Conservation (phyloP, 23 tunicate species). For the Botrylloides violaceus region DNA sequence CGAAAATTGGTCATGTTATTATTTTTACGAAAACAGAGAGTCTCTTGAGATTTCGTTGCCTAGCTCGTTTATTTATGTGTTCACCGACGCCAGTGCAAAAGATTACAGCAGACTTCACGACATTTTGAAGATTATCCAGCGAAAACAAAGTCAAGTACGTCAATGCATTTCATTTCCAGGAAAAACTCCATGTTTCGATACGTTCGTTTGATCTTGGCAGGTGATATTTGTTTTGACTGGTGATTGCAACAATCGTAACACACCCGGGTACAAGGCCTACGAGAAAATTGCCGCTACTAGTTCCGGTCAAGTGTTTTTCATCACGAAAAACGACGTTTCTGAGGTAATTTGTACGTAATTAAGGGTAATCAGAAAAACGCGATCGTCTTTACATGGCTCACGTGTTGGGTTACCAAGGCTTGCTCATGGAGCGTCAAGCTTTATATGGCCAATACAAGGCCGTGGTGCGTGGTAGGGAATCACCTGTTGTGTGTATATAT, state of each 20-base stretch:
- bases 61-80: slow-evolving; percentile 95
- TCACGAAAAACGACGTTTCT: slow-evolving; percentile 84
- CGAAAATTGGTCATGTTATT: too few species aligned
- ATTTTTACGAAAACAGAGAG: too few species aligned
- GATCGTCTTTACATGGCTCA: too few species aligned
- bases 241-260: slow-evolving; percentile 87
- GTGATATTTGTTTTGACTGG: slow-evolving; percentile 98
- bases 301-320: slow-evolving; percentile 93
- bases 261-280: slow-evolving; percentile 91
- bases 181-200: too few species aligned
- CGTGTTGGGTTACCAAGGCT: too few species aligned
- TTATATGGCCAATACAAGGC: too few species aligned
- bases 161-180: too few species aligned
- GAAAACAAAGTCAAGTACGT: slow-evolving; percentile 89
- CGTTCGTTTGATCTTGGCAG: slow-evolving; percentile 18
- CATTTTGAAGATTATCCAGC: slow-evolving; percentile 80
- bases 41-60: slow-evolving; percentile 86
- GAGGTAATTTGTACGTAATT: slow-evolving; percentile 40
- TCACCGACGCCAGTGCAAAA: slow-evolving; percentile 99
- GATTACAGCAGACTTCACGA: slow-evolving; percentile 80
- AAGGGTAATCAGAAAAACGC: too few species aligned
- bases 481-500: too few species aligned
- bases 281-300: slow-evolving; percentile 96
- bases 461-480: too few species aligned
- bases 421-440: too few species aligned